Evolutionary conservation across 2,113 vertebrate species (phyloP), one percentile per base, ranked within the genome.

Genomic region (human (Homo sapiens)): DNA sequence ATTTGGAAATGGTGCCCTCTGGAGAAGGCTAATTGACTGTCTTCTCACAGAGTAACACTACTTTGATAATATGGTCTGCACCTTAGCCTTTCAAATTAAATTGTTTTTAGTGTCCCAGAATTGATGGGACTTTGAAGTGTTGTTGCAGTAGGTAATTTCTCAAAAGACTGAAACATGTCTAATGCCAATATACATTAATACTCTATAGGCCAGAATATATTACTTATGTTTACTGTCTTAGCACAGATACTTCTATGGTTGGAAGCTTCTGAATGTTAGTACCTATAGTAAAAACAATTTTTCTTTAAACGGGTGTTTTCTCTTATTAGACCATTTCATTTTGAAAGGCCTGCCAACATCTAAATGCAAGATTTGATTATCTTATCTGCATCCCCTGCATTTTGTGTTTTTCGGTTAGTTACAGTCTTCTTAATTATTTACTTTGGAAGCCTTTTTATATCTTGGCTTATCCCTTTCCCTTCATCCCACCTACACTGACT

Each of bases 1-100:
- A 89, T 88, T 95, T 96, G n/a, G 66, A 94, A 95, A 50, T 91
- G 66, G 2, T 89, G 25, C 64, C 57, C 93, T 80, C 35, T 94
- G 72, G n/a, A 79, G 80, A 90, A 66, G 61, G 32, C 70, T 78
- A 52, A 57, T 43, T 95, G 18, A 68, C 13, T 88, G 30, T 35
- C 64, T 70, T 76, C 35, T 68, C 55, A 90, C 83, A 87, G 27
- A 93, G 75, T 89, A 79, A 90, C 40, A 40, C 92, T 52, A 50
- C 55, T 86, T 92, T 75, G 52, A 50, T 95, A 85, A 89, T 25
- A 38, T 12, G 73, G 75, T 80, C n/a, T 94, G 68, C 3, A 61
- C 68, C 59, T 91, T 82, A 87, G 40, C 45, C n/a, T 95, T 93
- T 61, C 32, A 45, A 11, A 20, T 89, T 80, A 40, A 61, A 23